Conservation (phyloP, 2,888 invertebrate species). For the Drosophila seclusa region DNA sequence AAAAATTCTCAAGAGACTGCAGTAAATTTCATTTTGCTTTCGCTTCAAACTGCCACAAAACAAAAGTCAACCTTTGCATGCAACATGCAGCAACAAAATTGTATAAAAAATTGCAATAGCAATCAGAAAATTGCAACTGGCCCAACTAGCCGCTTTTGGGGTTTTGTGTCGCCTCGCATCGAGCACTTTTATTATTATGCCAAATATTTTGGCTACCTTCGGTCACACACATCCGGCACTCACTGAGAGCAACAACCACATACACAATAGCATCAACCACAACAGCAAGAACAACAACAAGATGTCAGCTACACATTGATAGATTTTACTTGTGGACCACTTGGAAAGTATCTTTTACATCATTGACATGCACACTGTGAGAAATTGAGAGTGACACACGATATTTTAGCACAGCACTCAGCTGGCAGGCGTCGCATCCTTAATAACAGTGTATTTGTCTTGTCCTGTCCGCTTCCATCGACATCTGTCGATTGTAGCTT, state of each 20-base stretch:
- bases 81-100: slow-evolving; percentile 25
- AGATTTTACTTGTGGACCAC: slow-evolving; percentile 52
- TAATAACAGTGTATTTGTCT: slow-evolving; percentile 68
- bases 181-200: slow-evolving; percentile 70
- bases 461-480: slow-evolving; percentile 36
- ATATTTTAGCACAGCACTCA: slow-evolving; percentile 47
- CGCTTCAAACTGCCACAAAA: slow-evolving; percentile 47
- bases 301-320: slow-evolving; percentile 45
- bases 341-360: slow-evolving; percentile 29
- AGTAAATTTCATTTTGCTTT: slow-evolving; percentile 69
- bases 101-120: slow-evolving; percentile 51
- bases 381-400: slow-evolving; percentile 71
- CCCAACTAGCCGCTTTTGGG: slow-evolving; percentile 18
- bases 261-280: background rate
- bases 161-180: slow-evolving; percentile 30
- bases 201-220: slow-evolving; percentile 68
- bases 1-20: slow-evolving; percentile 68
- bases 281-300: background rate
- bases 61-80: slow-evolving; percentile 63
- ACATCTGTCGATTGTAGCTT: slow-evolving; percentile 18
- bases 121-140: slow-evolving; percentile 74
- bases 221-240: slow-evolving; percentile 10
- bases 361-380: slow-evolving; percentile 66
- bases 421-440: slow-evolving; percentile 25
- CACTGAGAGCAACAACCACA: background rate